Base-by-base conservation (phyloP, 1,140 invertebrate species). In the Drosophila serrata region DNA sequence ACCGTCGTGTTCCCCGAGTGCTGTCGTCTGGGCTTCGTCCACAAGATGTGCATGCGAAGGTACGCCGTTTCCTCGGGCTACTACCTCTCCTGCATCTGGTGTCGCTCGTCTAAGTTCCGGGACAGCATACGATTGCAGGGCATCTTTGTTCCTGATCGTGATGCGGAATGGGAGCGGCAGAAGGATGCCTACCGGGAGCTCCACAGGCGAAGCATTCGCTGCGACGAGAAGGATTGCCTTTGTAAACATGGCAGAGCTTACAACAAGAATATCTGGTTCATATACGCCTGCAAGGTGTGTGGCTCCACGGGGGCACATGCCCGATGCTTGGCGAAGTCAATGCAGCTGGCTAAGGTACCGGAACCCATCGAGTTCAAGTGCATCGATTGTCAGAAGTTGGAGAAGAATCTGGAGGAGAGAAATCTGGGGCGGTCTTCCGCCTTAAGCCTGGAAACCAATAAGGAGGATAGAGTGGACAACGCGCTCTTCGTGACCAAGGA, bases 11-110 rank as follows among this genome's bases (percentile, higher is more conserved):
- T 78, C 37, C 69, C 75, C 0, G 86, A 91, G 24, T 91, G 91
- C 42, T 92, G 91, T 42, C 61, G 75, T 7, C 69, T 74, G 37
- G 90, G 90, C 15, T 92, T 79, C 31, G 75, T 63, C 1, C 90
- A 92, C 73, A 57, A 63, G 5, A 29, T 11, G 1, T 92, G 90
- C 43, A 75, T 92, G 69, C 75, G 86, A 0, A 59, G 51, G 1
- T 90, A 91, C 60, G 91, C 91, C 1, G 3, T 76, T 1, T 40
- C 69, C 7, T 76, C 91, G 0, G 91, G 91, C 13, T 92, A 92
- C 51, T 92, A 91, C 75, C 57, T 92, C n/a, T 40, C 49, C 0
- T 92, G 91, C 43, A 63, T 91, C 8, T 92, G 91, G 91, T 92
- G 91, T n/a, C 67, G 79, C 0, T 43, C 61, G 0, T 42, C 61